These are phyloP conservation scores for Sceloporus tristichus DNA, from an alignment of 2,113 vertebrate species.

Conservation along the genomic window DNA sequence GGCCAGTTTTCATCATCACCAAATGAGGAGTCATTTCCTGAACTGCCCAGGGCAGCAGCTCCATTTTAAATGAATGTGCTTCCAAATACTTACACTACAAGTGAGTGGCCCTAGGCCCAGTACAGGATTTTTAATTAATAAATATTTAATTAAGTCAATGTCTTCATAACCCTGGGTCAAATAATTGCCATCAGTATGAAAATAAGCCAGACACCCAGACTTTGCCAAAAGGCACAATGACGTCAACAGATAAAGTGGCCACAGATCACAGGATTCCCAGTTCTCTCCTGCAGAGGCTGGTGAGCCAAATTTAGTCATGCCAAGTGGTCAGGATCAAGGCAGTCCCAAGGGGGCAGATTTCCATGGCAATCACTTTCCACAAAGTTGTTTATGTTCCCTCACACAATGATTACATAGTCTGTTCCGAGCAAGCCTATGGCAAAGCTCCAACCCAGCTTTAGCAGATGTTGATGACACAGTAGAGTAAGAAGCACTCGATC, in stretches of 20 bases:
- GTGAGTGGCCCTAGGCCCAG: not conserved
- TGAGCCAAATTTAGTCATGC: not conserved
- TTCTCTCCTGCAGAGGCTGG: not conserved
- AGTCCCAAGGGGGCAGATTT: not conserved
- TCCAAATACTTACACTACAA: not conserved
- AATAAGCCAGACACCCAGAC: not conserved
- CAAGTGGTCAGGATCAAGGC: not conserved
- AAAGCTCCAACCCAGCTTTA: not conserved
- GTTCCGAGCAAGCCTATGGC: not conserved
- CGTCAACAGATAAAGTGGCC: not conserved
- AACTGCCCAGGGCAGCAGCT: not conserved
- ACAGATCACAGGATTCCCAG: not conserved
- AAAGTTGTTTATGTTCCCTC: not conserved
- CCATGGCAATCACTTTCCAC: not conserved
- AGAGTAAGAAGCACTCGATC: not conserved
- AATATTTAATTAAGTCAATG: constrained; percentile 1
- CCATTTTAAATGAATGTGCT: not conserved
- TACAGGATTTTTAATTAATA: not conserved
- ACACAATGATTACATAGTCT: not conserved
- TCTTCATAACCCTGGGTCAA: not conserved
- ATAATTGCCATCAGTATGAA: not conserved
- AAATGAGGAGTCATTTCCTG: constrained; percentile 4
- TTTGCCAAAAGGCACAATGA: not conserved
- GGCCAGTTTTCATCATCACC: too few species aligned
- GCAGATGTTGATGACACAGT: constrained; percentile 1